Base-by-base conservation (phyloP, 35 echinoderm and acorn worm genomes). In the Chiridota heheva region DNA sequence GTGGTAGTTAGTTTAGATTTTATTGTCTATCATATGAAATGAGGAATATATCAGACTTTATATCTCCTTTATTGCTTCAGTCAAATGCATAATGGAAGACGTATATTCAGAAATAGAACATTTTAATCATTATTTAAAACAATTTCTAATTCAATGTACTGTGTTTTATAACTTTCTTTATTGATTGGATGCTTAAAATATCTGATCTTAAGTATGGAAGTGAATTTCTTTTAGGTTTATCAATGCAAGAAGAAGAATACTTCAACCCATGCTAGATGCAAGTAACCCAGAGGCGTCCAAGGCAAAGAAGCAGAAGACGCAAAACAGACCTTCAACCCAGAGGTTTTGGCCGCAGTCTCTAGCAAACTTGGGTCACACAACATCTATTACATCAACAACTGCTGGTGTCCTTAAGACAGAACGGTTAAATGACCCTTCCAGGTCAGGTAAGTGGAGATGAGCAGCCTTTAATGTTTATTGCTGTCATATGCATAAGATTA, bases 201-300 rank as follows among this genome's bases (percentile, higher is more conserved):
- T 8, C 47, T 51, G 8, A 51, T n/a, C n/a, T n/a, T n/a, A n/a
- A n/a, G n/a, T n/a, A n/a, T n/a, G n/a, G n/a, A n/a, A n/a, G n/a
- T n/a, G n/a, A n/a, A n/a, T n/a, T n/a, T n/a, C n/a, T n/a, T n/a
- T n/a, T n/a, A 96, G 93, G 93, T 96, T 96, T 73, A 96, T 96
- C 45, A 98, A 98, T 92, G 95, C 95, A 61, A 84, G 95, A 41
- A 76, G 95, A 85, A 77, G 95, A 57, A 98, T 98, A 81, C 63
- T 98, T 46, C 95, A 98, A 69, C 95, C 95, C 2, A 98, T 98
- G 95, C 63, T 98, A 40, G 95, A 98, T 77, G 95, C 95, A 15
- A 98, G 95, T 37, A 98, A 98, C 59, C 95, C 95, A 33, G 95
- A 98, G 26, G 81, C 95, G 44, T 65, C 95, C 32, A 98, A 98